phyloP scores from a whole-genome alignment of 1,140 invertebrate genomes.

The Gerris buenoi region DNA sequence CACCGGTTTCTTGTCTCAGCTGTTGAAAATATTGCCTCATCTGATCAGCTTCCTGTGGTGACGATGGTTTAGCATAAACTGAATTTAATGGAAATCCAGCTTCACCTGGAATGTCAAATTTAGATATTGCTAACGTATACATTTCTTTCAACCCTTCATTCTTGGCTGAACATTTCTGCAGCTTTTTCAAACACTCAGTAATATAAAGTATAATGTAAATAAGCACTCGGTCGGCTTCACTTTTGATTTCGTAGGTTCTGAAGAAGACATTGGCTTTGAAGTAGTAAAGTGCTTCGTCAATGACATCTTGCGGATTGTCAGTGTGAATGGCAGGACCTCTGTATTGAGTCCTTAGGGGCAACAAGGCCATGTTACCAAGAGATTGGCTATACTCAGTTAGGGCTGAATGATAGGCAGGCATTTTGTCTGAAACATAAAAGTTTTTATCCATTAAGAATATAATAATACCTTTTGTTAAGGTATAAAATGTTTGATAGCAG shows the following conservation, averaged over 20 bases:
- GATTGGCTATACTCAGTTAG: constrained; percentile 51
- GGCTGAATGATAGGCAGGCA: constrained; percentile 78
- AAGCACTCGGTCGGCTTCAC: constrained; percentile 83
- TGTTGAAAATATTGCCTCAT: constrained; percentile 90
- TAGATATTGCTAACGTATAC: constrained; percentile 85
- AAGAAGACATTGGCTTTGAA: constrained; percentile 99
- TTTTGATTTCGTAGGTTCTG: constrained; percentile 96
- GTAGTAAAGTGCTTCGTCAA: constrained; percentile 92
- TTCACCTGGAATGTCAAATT: constrained; percentile 95
- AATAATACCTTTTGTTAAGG: too few relatives aligned
- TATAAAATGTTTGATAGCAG: too few relatives aligned
- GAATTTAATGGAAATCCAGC: constrained; percentile 91
- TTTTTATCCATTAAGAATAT: too few relatives aligned
- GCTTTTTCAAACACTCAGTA: constrained; percentile 89
- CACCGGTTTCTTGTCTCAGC: constrained; percentile 84
- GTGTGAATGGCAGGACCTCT: constrained; percentile 72
- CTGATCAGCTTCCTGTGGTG: constrained; percentile 57
- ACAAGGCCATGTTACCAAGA: constrained; percentile 84
- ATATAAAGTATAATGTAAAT: constrained; percentile 99
- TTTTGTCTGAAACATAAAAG: constrained; percentile 6
- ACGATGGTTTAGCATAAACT: constrained; percentile 82
- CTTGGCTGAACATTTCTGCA: constrained; percentile 81
- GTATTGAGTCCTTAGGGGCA: constrained; percentile 71
- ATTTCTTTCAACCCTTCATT: constrained; percentile 87
- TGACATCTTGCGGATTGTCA: constrained; percentile 70